Evolutionary conservation across 1,140 invertebrate genomes (phyloP), one percentile per base, ranked within the genome.

Genomic region (Homarus americanus): DNA sequence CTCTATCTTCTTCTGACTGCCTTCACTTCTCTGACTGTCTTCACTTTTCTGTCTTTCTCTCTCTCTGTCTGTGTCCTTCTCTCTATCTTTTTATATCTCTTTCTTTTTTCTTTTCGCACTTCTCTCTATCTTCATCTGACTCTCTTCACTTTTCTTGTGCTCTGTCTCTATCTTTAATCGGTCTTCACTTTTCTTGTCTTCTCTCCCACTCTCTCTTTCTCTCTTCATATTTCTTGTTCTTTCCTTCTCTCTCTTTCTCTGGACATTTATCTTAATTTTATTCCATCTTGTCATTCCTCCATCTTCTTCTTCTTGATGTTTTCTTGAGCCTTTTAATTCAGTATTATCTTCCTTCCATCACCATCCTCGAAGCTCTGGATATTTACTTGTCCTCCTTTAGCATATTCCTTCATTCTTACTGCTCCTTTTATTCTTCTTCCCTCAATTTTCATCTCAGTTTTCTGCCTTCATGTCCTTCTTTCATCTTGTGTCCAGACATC

Each of bases 41-140:
- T 49, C 5, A 49, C 44, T 49, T 49, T 12, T 49, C 12, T 5
- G 44, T 75, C 34, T 75, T 38, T 58, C 79, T 58, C 44, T 53
- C 79, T 82, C 66, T 24, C 82, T 73, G 66, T 73, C 83, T 49
- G 24, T 44, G 69, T 85, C 83, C 12, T n/a, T 82, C 53, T 49
- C 63, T n/a, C 40, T 41, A 28, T 28, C 17, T 41, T 28, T 36
- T 15, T 58, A 44, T 69, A 24, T 10, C 53, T 20, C 17, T 58
- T 9, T 20, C 3, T 58, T 17, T 58, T 20, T 20, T 58, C 53
- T 17, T 58, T 24, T 49, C 9, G 1, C 44, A 49, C 17, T 49
- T 2, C 9, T 49, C 17, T 49, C 9, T 49, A 10, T 17, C 44
- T 49, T 49, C 44, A 49, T 49, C n/a, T 76, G 12, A 2, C 73